phyloP scores from a whole-genome alignment of 1,140 invertebrate genomes.

The Anastatus disparis region DNA sequence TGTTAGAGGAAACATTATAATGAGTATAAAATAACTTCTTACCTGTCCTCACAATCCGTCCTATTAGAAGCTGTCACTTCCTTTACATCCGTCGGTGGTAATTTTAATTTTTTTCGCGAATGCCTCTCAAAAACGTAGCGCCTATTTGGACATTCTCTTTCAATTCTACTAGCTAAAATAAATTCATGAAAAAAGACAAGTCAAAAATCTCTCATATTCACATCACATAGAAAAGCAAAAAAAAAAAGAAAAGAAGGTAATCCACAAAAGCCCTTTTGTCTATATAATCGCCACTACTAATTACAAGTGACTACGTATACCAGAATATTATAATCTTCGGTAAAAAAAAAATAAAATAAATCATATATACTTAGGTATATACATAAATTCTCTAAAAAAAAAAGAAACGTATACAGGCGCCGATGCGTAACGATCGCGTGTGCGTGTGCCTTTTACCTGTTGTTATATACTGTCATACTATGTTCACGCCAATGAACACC shows the following conservation, averaged over 20 bases:
- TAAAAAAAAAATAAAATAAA: constrained; percentile 2
- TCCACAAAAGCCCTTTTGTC: constrained; percentile 18
- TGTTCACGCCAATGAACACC: constrained; percentile 38
- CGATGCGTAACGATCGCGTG: constrained; percentile 36
- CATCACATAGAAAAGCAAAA: not conserved
- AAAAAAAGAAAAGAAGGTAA: not conserved
- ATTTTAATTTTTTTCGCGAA: constrained; percentile 82
- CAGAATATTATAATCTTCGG: constrained; percentile 5
- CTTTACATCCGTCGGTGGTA: constrained; percentile 81
- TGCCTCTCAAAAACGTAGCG: constrained; percentile 89
- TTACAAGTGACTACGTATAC: too few species aligned
- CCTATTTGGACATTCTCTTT: constrained; percentile 86
- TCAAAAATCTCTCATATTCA: too few species aligned
- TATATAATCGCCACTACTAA: not conserved
- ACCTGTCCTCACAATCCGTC: constrained; percentile 88
- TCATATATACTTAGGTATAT: too few species aligned
- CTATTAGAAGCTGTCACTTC: constrained; percentile 83
- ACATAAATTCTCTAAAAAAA: not conserved
- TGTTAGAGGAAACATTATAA: too few species aligned
- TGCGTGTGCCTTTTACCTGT: constrained; percentile 34
- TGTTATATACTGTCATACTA: constrained; percentile 18
- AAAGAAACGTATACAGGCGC: constrained; percentile 4
- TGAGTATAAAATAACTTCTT: constrained; percentile 32
- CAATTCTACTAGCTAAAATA: constrained; percentile 80
- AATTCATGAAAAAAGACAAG: not conserved